Percentiles rank a stretch among this genome's conserved stretches.
Evolutionary conservation across 1,140 invertebrate genomes (phyloP).

Genomic region (Zelostemma sp.): DNA sequence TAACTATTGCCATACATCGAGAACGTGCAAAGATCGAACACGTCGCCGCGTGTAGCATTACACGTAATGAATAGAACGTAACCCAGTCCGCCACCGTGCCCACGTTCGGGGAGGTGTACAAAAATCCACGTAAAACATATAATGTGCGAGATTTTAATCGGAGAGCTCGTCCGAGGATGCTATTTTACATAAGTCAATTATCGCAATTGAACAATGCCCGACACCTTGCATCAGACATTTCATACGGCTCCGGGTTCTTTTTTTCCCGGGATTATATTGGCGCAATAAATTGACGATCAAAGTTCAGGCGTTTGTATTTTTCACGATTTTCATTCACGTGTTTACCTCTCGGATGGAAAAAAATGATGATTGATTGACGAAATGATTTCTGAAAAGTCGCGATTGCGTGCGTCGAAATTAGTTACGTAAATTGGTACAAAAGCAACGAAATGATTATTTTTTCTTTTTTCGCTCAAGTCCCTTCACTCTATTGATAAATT

Average conservation of each 20-base stretch:
- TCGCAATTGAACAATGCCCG: constrained; percentile 29
- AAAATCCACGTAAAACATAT: constrained; percentile 37
- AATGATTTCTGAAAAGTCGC: not conserved
- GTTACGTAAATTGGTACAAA: not conserved
- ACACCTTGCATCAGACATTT: constrained; percentile 24
- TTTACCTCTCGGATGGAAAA: not conserved
- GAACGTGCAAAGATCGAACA: constrained; percentile 43
- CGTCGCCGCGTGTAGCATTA: constrained; percentile 8
- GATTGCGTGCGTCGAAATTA: not conserved
- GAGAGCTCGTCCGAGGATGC: constrained; percentile 20
- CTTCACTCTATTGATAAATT: no score
- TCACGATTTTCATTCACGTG: no score
- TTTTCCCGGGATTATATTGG: not conserved
- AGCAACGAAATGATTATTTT: no score
- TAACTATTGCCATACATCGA: constrained; percentile 37
- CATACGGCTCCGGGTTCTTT: not conserved
- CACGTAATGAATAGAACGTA: constrained; percentile 37
- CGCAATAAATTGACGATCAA: not conserved
- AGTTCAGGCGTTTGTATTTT: not conserved
- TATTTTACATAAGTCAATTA: constrained; percentile 43
- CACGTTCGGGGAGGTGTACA: constrained; percentile 22
- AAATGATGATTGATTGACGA: constrained; percentile 1
- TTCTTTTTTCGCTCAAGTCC: no score
- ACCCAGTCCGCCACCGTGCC: constrained; percentile 25
- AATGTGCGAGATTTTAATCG: constrained; percentile 36